phyloP scores from a whole-genome alignment of 2,113 vertebrate species.

The Upupa epops region DNA sequence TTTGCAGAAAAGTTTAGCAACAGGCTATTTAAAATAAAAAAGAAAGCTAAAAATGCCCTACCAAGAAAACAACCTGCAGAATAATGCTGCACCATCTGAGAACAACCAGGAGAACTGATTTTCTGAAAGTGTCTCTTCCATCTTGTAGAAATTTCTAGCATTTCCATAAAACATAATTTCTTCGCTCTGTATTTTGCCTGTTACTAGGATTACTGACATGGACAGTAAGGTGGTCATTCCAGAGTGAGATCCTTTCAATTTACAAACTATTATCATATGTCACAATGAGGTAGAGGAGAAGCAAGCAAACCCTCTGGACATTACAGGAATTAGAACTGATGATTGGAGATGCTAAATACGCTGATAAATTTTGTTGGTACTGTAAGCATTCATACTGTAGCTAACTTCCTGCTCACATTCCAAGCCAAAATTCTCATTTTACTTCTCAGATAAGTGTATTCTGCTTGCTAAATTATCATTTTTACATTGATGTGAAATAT shows the following conservation, averaged over 20 bases:
- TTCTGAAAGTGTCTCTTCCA: neutral
- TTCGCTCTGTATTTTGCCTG: neutral
- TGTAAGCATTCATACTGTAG: neutral
- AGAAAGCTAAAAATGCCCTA: neutral
- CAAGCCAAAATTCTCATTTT: conserved; percentile 5
- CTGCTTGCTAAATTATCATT: neutral
- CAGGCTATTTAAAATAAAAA: neutral
- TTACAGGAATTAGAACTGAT: neutral
- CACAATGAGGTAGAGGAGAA: neutral
- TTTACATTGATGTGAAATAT: neutral
- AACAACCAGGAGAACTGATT: neutral
- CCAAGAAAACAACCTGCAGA: neutral
- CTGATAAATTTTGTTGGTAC: neutral
- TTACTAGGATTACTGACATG: neutral
- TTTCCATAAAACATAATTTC: neutral
- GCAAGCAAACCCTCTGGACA: neutral
- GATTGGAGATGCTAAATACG: neutral
- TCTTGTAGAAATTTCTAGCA: neutral
- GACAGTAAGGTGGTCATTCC: neutral
- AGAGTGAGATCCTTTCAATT: neutral
- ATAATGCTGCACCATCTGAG: neutral
- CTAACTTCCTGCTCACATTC: neutral
- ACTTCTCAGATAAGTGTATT: neutral
- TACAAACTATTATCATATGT: neutral
- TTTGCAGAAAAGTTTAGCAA: neutral